phyloP scores from a whole-genome alignment of 2,113 vertebrate species.

The Takifugu flavidus region DNA sequence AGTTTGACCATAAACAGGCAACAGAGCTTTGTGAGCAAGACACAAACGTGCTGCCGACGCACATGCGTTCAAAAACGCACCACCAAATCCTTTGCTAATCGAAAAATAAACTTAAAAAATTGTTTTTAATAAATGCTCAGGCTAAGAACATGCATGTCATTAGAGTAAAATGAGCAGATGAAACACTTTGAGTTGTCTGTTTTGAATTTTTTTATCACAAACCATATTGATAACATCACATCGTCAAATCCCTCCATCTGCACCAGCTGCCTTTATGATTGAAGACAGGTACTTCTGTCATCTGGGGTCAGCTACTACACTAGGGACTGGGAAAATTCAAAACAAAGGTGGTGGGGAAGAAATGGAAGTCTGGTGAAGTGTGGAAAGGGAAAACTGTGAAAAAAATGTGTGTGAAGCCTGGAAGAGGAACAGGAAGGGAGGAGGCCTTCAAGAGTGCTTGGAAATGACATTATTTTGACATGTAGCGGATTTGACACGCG shows the following conservation, averaged over 20 bases:
- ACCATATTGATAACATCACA: too few relatives aligned
- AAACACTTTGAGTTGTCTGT: too few relatives aligned
- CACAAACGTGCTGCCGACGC: neutral
- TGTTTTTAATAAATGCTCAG: neutral
- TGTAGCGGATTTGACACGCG: slow-evolving; percentile 2
- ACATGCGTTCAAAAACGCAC: neutral
- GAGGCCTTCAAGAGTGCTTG: slow-evolving; percentile 21
- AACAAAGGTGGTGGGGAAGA: neutral
- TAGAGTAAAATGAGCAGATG: too few relatives aligned
- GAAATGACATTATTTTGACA: slow-evolving; percentile 22
- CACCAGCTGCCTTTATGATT: too few relatives aligned
- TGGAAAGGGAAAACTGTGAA: slow-evolving; percentile 1
- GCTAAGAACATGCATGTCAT: too few relatives aligned
- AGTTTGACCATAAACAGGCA: slow-evolving; percentile 56
- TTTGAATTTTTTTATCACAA: too few relatives aligned
- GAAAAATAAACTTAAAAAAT: too few relatives aligned
- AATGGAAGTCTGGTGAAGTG: neutral
- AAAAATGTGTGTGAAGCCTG: too few relatives aligned
- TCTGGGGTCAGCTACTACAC: neutral
- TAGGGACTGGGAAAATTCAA: too few relatives aligned
- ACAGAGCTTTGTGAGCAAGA: slow-evolving; percentile 12
- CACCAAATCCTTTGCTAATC: too few relatives aligned
- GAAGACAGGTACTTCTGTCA: neutral
- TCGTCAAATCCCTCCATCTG: too few relatives aligned
- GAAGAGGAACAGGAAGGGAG: slow-evolving; percentile 49